Conservation (phyloP, 2,888 invertebrate species). For the Hetaerina titia region DNA sequence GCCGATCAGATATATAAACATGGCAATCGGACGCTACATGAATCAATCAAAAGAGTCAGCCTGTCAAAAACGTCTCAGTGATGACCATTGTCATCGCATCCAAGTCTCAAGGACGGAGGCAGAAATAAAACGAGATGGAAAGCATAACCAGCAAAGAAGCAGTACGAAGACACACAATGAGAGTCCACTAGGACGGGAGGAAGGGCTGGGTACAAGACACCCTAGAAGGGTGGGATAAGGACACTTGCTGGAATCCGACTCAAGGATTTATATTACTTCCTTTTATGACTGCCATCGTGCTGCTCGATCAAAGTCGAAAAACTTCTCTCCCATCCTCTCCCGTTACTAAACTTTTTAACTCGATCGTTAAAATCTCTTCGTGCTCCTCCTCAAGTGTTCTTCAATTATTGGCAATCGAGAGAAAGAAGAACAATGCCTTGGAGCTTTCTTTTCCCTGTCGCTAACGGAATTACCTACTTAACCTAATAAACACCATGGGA, state of each 20-base stretch:
- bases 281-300: not conserved
- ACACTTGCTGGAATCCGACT: not conserved
- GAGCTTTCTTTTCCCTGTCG: too few species aligned
- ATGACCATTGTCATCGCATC: conserved; percentile 36
- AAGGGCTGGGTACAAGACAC: not conserved
- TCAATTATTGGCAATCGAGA: too few species aligned
- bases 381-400: too few species aligned
- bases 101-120: conserved; percentile 22
- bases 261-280: not conserved
- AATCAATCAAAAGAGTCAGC: conserved; percentile 26
- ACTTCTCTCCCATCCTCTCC: too few species aligned
- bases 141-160: not conserved
- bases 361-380: too few species aligned
- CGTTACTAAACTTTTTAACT: too few species aligned
- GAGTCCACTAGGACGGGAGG: not conserved
- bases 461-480: too few species aligned
- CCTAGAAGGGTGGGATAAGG: not conserved
- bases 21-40: conserved; percentile 4
- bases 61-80: conserved; percentile 42
- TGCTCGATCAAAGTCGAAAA: not conserved
- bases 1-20: conserved; percentile 32
- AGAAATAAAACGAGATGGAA: not conserved
- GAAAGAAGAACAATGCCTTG: too few species aligned
- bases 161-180: not conserved
- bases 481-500: too few species aligned